Evolutionary conservation across 2,113 vertebrate genomes (phyloP), one percentile per base, ranked within the genome.

Genomic region (Marcusenius ussheri): DNA sequence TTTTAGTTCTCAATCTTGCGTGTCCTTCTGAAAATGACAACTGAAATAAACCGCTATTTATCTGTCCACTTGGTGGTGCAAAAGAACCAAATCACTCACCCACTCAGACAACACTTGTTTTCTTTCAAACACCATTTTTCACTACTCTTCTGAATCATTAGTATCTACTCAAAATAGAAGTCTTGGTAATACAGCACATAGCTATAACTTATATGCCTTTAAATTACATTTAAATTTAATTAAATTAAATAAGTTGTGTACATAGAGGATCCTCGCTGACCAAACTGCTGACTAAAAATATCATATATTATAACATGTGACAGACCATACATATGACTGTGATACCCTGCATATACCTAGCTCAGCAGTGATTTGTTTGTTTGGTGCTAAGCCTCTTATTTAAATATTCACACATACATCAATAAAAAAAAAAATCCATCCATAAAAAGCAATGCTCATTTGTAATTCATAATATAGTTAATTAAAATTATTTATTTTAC

Each of bases 31-130:
- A 47, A 47, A 84, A 84, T 45, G 83, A 84, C 83, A 84, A 24
- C 1, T 62, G 7, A 35, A 46, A 39, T 24, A 39, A 27, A 88
- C 8, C 13, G 1, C 10, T 74, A 49, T 49, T 35, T 74, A 86
- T 87, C 53, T 90, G n/a, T 50, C 89, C 89, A 90, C 83, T 70
- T 87, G 89, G 83, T 90, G 89, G 89, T 86, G 83, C 89, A 86
- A 90, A 90, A 27, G 89, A 87, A 39, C 50, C n/a, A 87, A 87
- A 87, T 87, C 50, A 35, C 50, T 51, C 13, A 51, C 47, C 85
- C 27, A 35, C 49, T 21, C 9, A n/a, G 13, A 86, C 47, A 49
- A 86, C 39, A 83, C 42, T 83, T 83, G 77, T 83, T 83, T 83
- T 83, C 35, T 45, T 46, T n/a, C 24, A 47, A 46, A 84, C 45